phyloP scores from a whole-genome alignment of 2,113 vertebrate species.

The Campylomormyrus tamandua region DNA sequence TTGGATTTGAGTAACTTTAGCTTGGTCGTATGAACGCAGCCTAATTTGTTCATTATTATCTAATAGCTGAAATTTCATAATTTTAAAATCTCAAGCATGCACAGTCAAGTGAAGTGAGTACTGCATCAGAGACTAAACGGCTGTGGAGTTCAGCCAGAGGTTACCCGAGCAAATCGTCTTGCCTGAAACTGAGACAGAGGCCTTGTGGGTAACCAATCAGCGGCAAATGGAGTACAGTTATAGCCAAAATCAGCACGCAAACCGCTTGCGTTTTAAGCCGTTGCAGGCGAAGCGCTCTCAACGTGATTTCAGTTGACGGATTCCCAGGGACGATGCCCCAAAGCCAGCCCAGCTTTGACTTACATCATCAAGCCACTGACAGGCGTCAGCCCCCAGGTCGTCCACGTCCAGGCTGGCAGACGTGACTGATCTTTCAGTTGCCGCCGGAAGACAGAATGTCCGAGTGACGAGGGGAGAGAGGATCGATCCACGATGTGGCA shows the following conservation, averaged over 20 bases:
- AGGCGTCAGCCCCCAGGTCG: not conserved
- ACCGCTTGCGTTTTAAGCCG: not conserved
- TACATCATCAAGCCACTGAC: not conserved
- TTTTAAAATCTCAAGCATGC: not conserved
- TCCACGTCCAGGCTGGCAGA: not conserved
- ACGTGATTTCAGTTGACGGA: not conserved
- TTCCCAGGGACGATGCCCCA: not conserved
- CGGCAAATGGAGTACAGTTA: not conserved
- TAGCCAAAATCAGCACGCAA: not conserved
- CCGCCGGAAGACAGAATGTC: not conserved
- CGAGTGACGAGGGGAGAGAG: not conserved
- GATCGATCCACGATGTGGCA: constrained; percentile 8
- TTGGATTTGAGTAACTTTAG: not conserved
- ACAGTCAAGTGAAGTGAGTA: not conserved
- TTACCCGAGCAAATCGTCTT: not conserved
- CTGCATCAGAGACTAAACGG: too few relatives aligned
- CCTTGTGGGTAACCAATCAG: not conserved
- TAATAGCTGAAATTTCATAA: not conserved
- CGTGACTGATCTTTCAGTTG: constrained; percentile 2
- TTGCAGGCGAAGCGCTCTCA: not conserved
- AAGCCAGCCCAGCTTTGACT: not conserved
- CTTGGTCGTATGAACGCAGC: not conserved
- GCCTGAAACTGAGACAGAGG: not conserved
- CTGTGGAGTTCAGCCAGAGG: not conserved
- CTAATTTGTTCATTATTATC: not conserved